phyloP scores from a whole-genome alignment of 2,113 vertebrate genomes.

The Oostethus manadensis region DNA sequence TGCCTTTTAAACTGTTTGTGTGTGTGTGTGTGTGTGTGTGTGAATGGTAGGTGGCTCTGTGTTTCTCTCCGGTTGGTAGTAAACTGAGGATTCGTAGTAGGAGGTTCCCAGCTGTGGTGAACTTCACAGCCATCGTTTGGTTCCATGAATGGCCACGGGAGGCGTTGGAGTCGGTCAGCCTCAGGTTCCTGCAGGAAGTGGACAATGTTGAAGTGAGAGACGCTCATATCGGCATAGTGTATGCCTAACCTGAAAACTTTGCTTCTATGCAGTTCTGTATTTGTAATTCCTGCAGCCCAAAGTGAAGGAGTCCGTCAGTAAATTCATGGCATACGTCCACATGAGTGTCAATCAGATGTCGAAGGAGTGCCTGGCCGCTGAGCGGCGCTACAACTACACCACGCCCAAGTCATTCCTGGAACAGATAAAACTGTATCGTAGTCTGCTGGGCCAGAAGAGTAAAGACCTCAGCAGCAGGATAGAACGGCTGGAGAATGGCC shows the following conservation, averaged over 20 bases:
- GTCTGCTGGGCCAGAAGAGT: slow-evolving; percentile 74
- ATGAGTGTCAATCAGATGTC: slow-evolving; percentile 83
- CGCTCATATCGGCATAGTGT: slow-evolving; percentile 6
- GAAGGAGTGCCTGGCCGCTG: slow-evolving; percentile 79
- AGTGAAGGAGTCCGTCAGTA: slow-evolving; percentile 85
- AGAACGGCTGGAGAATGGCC: slow-evolving; percentile 84
- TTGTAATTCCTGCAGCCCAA: slow-evolving; percentile 58
- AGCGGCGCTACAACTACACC: slow-evolving; percentile 90
- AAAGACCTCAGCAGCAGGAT: slow-evolving; percentile 80
- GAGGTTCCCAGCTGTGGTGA: slow-evolving; percentile 86
- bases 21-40: slow-evolving; percentile 2
- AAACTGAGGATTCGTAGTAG: slow-evolving; percentile 80
- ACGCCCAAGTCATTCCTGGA: slow-evolving; percentile 97
- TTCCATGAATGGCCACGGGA: slow-evolving; percentile 91
- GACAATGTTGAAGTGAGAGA: slow-evolving; percentile 79
- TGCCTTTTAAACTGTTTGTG: not conserved
- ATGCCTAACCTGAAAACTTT: not conserved
- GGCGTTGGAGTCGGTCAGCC: slow-evolving; percentile 89
- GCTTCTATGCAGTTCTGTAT: not conserved
- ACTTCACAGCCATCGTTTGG: slow-evolving; percentile 84
- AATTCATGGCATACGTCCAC: slow-evolving; percentile 94
- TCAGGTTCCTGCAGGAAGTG: slow-evolving; percentile 79
- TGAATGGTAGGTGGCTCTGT: slow-evolving; percentile 78
- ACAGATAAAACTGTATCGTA: slow-evolving; percentile 90
- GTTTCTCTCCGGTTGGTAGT: slow-evolving; percentile 87